These are phyloP conservation scores for Otolemur crassicaudatus DNA, from an alignment of 2,797 vertebrate species.

Conservation along the genomic window DNA sequence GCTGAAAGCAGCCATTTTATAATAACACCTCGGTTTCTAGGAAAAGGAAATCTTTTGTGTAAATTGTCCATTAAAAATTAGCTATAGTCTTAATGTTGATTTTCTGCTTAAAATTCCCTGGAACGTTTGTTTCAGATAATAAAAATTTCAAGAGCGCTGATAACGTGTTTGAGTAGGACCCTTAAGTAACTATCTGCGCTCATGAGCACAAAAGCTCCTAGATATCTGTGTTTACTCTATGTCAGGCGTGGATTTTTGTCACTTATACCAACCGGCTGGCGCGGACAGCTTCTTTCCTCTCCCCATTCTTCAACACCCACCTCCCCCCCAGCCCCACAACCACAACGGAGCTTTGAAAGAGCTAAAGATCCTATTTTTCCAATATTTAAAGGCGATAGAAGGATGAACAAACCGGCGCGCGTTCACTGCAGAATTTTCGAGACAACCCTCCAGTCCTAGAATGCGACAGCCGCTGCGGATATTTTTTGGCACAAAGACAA, in stretches of 20 bases:
- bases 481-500: slow-evolving; percentile 96
- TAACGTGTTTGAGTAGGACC: slow-evolving; percentile 75
- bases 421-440: slow-evolving; percentile 90
- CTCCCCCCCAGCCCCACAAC: slow-evolving; percentile 28
- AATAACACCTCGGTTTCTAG: slow-evolving; percentile 65
- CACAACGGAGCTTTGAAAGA: slow-evolving; percentile 62
- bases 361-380: slow-evolving; percentile 70
- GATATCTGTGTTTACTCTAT: slow-evolving; percentile 63
- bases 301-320: slow-evolving; percentile 3
- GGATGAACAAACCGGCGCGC: slow-evolving; percentile 79
- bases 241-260: slow-evolving; percentile 76
- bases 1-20: slow-evolving; percentile 79
- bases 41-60: slow-evolving; percentile 56
- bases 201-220: slow-evolving; percentile 78
- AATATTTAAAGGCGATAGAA: slow-evolving; percentile 77
- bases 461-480: slow-evolving; percentile 98
- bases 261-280: slow-evolving; percentile 69
- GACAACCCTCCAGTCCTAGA: slow-evolving; percentile 92
- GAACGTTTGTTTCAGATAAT: slow-evolving; percentile 84
- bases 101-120: slow-evolving; percentile 82
- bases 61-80: slow-evolving; percentile 79
- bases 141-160: slow-evolving; percentile 82
- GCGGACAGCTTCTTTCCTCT: slow-evolving; percentile 35
- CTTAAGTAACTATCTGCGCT: slow-evolving; percentile 75
- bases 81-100: slow-evolving; percentile 80